Conservation (phyloP, 2,113 vertebrate species). For the Syngnathoides biaculeatus region DNA sequence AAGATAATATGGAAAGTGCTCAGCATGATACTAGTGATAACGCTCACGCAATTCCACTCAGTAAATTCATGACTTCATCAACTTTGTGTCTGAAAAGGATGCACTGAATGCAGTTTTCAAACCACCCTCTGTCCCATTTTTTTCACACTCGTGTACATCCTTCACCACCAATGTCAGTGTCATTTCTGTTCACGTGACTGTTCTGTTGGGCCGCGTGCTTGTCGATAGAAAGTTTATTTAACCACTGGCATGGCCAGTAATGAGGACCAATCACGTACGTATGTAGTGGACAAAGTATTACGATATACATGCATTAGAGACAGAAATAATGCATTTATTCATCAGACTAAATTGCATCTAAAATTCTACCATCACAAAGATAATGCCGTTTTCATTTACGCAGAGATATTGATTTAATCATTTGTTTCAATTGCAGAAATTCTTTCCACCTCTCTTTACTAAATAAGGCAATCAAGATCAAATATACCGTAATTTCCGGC, state of each 20-base stretch:
- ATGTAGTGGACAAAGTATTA: not conserved
- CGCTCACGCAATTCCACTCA: conserved; percentile 16
- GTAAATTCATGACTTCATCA: conserved; percentile 21
- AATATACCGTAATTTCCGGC: too few relatives aligned
- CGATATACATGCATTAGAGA: not conserved
- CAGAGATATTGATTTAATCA: too few relatives aligned
- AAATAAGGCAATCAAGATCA: too few relatives aligned
- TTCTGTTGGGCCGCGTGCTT: not conserved
- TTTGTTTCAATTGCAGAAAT: too few relatives aligned
- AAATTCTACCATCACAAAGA: not conserved
- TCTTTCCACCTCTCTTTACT: too few relatives aligned
- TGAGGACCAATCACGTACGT: not conserved
- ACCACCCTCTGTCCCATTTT: not conserved
- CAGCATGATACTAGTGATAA: conserved; percentile 14
- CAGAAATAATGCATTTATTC: not conserved
- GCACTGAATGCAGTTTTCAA: conserved; percentile 31
- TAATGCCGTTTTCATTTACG: not conserved
- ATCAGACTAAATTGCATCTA: not conserved
- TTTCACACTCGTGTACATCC: conserved; percentile 19
- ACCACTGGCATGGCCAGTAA: not conserved
- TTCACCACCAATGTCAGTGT: conserved; percentile 25
- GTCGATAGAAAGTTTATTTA: too few relatives aligned
- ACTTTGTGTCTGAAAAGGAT: conserved; percentile 41
- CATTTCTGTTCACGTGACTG: not conserved
- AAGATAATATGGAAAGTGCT: conserved; percentile 33